Conservation (phyloP, 2,888 invertebrate species). For the Oxyteleia sp. region DNA sequence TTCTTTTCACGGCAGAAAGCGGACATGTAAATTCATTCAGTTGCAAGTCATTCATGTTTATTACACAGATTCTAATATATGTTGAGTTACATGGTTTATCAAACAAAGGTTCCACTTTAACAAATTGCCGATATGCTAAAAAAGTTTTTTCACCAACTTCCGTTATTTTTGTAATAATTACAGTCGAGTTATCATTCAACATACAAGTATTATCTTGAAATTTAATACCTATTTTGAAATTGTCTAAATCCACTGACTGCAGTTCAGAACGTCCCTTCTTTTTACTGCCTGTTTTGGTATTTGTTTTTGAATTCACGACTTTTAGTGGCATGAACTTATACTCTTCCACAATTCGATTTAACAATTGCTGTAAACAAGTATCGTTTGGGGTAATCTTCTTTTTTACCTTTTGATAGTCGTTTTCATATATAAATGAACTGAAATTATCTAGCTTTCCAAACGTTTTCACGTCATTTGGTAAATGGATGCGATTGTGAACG, state of each 20-base stretch:
- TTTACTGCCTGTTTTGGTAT: too few relatives aligned
- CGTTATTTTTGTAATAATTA: neutral
- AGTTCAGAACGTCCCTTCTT: too few relatives aligned
- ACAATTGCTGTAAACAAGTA: neutral
- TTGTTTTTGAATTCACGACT: neutral
- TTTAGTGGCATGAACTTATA: neutral
- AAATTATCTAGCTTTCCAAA: neutral
- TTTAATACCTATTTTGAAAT: neutral
- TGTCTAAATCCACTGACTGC: neutral
- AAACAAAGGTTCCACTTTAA: neutral
- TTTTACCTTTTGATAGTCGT: conserved; percentile 6
- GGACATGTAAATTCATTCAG: neutral
- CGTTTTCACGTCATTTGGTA: neutral
- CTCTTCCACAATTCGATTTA: neutral
- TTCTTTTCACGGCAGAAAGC: neutral
- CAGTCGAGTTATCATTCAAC: neutral
- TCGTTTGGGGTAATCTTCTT: too few relatives aligned
- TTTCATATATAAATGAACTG: neutral
- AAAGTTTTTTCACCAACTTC: neutral
- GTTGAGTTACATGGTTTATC: neutral
- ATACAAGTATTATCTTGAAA: conserved; percentile 1
- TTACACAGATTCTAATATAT: neutral
- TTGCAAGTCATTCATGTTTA: neutral
- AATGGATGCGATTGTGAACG: neutral
- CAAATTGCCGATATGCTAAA: neutral